A percentile compares a stretch with the other conserved stretches of the same genome.
phyloP scores from a whole-genome alignment of 2,113 vertebrate genomes.

The Jacana jacana region DNA sequence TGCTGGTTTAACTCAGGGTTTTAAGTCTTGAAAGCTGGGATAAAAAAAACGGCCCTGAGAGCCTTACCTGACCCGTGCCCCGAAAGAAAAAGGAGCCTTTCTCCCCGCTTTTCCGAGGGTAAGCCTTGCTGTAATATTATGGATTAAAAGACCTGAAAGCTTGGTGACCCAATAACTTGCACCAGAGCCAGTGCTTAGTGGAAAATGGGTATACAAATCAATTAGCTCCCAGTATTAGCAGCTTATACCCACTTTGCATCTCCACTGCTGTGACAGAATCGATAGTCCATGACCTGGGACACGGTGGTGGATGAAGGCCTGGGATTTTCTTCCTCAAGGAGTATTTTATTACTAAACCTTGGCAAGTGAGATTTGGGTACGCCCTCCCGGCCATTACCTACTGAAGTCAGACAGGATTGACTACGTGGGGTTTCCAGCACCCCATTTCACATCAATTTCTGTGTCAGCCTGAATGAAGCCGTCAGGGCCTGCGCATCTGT shows the following conservation, averaged over 20 bases:
- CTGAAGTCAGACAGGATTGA: background rate
- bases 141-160: background rate
- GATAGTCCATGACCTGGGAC: background rate
- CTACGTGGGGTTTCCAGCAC: background rate
- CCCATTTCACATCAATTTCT: background rate
- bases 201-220: background rate
- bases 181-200: background rate
- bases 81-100: background rate
- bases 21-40: background rate
- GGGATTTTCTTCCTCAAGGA: background rate
- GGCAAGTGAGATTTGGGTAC: background rate
- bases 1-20: too few species aligned
- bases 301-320: background rate
- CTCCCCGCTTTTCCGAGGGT: background rate
- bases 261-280: background rate
- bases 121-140: background rate
- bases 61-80: background rate
- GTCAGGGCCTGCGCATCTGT: background rate
- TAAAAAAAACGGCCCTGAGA: background rate
- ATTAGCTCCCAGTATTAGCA: background rate
- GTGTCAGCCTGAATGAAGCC: background rate
- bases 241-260: background rate
- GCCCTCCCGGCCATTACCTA: background rate
- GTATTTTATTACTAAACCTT: background rate
- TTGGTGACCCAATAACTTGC: background rate